Conservation (phyloP, 2,113 vertebrate genomes). For the Marmota monax region DNA sequence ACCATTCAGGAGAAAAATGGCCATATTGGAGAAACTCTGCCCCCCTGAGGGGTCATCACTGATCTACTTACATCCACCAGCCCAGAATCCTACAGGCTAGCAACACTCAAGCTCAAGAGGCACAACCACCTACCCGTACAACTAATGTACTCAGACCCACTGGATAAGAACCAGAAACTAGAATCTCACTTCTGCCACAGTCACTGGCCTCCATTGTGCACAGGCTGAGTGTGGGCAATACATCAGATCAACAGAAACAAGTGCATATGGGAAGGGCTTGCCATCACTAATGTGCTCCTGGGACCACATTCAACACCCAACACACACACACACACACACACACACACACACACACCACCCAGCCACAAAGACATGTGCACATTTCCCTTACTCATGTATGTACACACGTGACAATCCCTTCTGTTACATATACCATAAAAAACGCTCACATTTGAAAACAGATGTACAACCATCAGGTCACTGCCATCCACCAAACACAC, state of each 20-base stretch:
- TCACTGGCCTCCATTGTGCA: neutral
- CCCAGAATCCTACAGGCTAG: too few relatives aligned
- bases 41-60: too few relatives aligned
- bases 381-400: neutral
- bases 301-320: neutral
- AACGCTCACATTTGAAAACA: too few relatives aligned
- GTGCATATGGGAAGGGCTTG: neutral
- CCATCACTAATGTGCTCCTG: neutral
- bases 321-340: neutral
- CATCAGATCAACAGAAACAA: neutral
- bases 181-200: too few relatives aligned
- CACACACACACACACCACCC: neutral
- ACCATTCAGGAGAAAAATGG: too few relatives aligned
- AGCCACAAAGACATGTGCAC: neutral
- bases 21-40: too few relatives aligned
- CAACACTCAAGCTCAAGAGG: too few relatives aligned
- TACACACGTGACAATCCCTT: neutral
- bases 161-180: too few relatives aligned
- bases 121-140: too few relatives aligned
- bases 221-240: neutral
- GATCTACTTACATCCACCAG: too few relatives aligned
- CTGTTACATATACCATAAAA: neutral
- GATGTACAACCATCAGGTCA: too few relatives aligned
- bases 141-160: too few relatives aligned
- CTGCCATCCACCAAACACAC: neutral